Evolutionary conservation across 2,113 vertebrate species (phyloP).

Genomic region (Hydrochoerus hydrochaeris): DNA sequence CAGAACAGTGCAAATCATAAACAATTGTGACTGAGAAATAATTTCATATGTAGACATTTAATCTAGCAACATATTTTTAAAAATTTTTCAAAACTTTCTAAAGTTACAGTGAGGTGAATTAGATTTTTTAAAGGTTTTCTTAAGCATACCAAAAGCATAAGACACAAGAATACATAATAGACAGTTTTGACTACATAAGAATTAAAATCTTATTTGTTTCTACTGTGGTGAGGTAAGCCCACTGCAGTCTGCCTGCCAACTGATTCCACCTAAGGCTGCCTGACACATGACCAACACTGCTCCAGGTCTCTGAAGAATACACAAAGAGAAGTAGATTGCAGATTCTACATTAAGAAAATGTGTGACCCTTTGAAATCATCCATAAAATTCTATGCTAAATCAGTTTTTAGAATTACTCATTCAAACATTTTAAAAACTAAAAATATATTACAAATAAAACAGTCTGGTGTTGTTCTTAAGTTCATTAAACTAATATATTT

Average conservation of each 20-base stretch:
- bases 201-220: not conserved
- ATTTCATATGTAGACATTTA: not conserved
- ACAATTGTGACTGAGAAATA: not conserved
- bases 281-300: not conserved
- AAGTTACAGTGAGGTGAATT: not conserved
- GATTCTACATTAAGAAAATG: not conserved
- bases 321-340: not conserved
- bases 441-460: not conserved
- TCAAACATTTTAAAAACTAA: not conserved
- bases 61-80: not conserved
- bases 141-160: not conserved
- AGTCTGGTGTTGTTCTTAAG: not conserved
- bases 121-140: not conserved
- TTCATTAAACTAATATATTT: not conserved
- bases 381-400: not conserved
- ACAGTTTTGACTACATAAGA: not conserved
- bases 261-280: not conserved
- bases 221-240: not conserved
- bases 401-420: not conserved
- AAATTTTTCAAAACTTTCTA: not conserved
- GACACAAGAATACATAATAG: not conserved
- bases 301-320: not conserved
- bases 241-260: fast-evolving
- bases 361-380: not conserved
- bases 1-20: not conserved